A percentile compares a stretch with the other conserved stretches of the same genome.
These are phyloP conservation scores for Nerophis lumbriciformis DNA, from an alignment of 2,113 vertebrate genomes.

Conservation along the genomic window DNA sequence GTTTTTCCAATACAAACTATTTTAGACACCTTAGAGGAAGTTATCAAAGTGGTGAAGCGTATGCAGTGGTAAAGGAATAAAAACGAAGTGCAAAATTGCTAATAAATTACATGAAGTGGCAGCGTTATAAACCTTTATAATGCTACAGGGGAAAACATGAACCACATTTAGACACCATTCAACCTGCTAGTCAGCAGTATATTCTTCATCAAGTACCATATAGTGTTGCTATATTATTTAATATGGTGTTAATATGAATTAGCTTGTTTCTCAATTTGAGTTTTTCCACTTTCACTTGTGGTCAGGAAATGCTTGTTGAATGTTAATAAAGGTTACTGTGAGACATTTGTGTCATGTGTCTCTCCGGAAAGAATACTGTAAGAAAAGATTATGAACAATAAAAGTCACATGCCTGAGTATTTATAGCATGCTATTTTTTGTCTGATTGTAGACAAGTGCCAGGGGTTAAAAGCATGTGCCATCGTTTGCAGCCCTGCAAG, in stretches of 20 bases:
- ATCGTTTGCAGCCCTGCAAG: slow-evolving; percentile 29
- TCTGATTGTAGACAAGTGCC: slow-evolving; percentile 23
- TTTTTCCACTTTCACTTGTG: slow-evolving; percentile 4
- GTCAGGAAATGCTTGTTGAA: slow-evolving; percentile 39
- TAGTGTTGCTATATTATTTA: slow-evolving; percentile 16
- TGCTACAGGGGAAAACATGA: slow-evolving; percentile 22
- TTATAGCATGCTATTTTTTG: slow-evolving; percentile 7
- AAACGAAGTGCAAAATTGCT: slow-evolving; percentile 49
- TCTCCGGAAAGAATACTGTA: slow-evolving; percentile 15
- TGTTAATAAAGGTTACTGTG: slow-evolving; percentile 16
- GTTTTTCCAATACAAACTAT: slow-evolving; percentile 23
- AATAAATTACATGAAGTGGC: slow-evolving; percentile 48
- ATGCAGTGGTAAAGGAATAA: slow-evolving; percentile 3
- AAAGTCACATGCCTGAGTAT: slow-evolving; percentile 30
- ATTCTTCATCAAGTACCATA: slow-evolving; percentile 35
- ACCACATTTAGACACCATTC: slow-evolving; percentile 43
- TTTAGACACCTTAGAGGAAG: slow-evolving; percentile 24
- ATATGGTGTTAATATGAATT: neutral
- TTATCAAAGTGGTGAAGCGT: slow-evolving; percentile 14
- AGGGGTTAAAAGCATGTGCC: slow-evolving; percentile 47
- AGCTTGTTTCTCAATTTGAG: slow-evolving; percentile 14
- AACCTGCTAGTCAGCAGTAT: slow-evolving; percentile 24
- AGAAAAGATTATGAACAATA: neutral
- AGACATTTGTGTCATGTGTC: slow-evolving; percentile 3
- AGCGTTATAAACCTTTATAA: slow-evolving; percentile 36